These are phyloP conservation scores for Agrilus cyanescens DNA, from an alignment of 2,888 invertebrate species.

Conservation along the genomic window DNA sequence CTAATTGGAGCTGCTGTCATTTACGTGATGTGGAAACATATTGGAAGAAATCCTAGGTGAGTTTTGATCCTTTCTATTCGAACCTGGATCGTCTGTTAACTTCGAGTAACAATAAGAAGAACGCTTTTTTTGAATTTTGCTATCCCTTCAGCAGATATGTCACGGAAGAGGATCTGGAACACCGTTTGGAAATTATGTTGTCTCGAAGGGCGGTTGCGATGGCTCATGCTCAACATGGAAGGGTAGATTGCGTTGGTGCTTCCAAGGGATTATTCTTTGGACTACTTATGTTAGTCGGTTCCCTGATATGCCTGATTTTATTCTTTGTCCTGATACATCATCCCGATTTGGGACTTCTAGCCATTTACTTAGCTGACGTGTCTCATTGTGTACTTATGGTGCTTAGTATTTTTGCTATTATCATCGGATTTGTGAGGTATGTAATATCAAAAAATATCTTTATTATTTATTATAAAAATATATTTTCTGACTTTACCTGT, in stretches of 20 bases:
- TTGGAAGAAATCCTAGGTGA: conserved; percentile 74
- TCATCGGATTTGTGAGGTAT: conserved; percentile 83
- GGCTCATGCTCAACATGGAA: conserved; percentile 69
- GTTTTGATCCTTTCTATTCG: conserved; percentile 2
- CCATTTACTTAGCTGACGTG: conserved; percentile 83
- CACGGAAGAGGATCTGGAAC: conserved; percentile 76
- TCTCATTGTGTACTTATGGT: conserved; percentile 83
- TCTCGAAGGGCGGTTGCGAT: conserved; percentile 77
- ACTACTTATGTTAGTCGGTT: conserved; percentile 75
- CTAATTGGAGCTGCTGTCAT: conserved; percentile 90
- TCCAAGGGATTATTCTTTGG: conserved; percentile 90
- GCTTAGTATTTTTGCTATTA: conserved; percentile 77
- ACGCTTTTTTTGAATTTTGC: too few relatives aligned
- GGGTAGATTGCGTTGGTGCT: conserved; percentile 90
- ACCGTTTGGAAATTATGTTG: conserved; percentile 77
- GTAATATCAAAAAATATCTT: conserved; percentile 18
- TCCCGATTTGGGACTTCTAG: conserved; percentile 68
- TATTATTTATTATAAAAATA: conserved; percentile 3
- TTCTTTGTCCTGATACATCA: conserved; percentile 92
- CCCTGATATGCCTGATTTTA: conserved; percentile 84
- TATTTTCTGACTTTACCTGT: neutral
- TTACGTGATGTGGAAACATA: conserved; percentile 94
- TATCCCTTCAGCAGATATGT: conserved; percentile 37
- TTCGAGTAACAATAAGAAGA: too few relatives aligned
- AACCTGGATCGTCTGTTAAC: neutral